Evolutionary conservation across 2,888 invertebrate genomes (phyloP), one percentile per base, ranked within the genome.

Genomic region (Tiphia femorata): DNA sequence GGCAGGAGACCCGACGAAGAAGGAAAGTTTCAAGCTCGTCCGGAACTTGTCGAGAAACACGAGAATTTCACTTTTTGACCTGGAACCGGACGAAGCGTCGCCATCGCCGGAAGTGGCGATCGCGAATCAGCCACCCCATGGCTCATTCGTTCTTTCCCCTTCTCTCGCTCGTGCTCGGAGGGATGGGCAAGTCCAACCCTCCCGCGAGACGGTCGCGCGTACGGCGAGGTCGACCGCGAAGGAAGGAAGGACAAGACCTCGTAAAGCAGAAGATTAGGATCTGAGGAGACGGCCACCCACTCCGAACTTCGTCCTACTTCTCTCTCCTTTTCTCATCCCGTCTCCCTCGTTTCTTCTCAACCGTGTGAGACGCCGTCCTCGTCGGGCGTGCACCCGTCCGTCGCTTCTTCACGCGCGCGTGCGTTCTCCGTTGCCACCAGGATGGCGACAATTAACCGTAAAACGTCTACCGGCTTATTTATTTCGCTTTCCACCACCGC

Each of bases 281-380:
- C 80, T 78, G 77, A 75, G 65, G 59, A 64, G 68, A 72, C 67
- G 80, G 76, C 80, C 80, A 80, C 80, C 80, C 77, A 80, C 78
- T 75, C 75, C 54, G 75, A 69, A 71, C 64, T 65, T 58, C 58
- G 47, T 72, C 59, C 52, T 58, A 61, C 56, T 61, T 68, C 63
- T 57, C 64, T 62, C 53, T 58, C 57, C 40, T 47, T 51, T 43
- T 60, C 51, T 58, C 37, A 20, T 37, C 53, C 56, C 52, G 65
- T 12, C 44, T 49, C 25, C 50, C 52, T 61, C 33, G 53, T 64
- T 56, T 49, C 49, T 29, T 38, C 50, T 50, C 59, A 60, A 56
- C 51, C 64, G 50, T 54, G 58, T 63, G 63, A 64, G 63, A 69
- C 64, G 55, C 57, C 21, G n/a, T n/a, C n/a, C 53, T 35, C 35